Conservation (phyloP, 2,113 vertebrate genomes). For the Bujurquina vittata region DNA sequence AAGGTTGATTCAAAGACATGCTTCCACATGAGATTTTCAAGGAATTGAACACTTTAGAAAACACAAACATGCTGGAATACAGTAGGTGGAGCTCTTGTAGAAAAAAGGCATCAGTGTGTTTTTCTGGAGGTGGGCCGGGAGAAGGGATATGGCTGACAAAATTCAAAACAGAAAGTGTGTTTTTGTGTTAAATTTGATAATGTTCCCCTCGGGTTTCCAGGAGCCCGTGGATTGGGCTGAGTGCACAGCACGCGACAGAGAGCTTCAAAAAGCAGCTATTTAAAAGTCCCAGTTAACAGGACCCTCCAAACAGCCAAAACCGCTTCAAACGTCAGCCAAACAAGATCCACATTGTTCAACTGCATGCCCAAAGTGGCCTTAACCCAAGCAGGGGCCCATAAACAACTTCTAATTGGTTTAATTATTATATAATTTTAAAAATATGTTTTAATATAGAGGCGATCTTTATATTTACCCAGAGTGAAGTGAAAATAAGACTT, state of each 20-base stretch:
- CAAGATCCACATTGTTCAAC: slow-evolving; percentile 79
- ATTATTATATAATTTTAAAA: slow-evolving; percentile 82
- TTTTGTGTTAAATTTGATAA: slow-evolving; percentile 77
- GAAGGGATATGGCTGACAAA: slow-evolving; percentile 54
- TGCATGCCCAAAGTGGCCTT: slow-evolving; percentile 75
- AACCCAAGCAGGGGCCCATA: slow-evolving; percentile 72
- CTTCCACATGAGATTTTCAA: neutral
- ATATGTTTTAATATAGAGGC: slow-evolving; percentile 80
- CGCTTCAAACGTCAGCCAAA: slow-evolving; percentile 78
- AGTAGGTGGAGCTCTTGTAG: slow-evolving; percentile 25
- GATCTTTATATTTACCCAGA: slow-evolving; percentile 81
- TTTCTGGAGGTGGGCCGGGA: neutral
- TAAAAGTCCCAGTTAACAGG: slow-evolving; percentile 74
- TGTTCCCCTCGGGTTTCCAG: slow-evolving; percentile 68
- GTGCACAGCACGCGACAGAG: slow-evolving; percentile 39
- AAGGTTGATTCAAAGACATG: neutral
- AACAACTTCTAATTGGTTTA: slow-evolving; percentile 81
- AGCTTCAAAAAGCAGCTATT: slow-evolving; percentile 71
- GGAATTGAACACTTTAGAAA: neutral
- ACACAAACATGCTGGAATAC: neutral
- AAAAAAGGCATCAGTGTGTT: slow-evolving; percentile 37
- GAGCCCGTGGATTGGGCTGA: slow-evolving; percentile 59
- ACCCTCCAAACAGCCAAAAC: slow-evolving; percentile 75
- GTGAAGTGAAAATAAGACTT: slow-evolving; percentile 74
- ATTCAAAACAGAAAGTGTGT: slow-evolving; percentile 69